phyloP scores from a whole-genome alignment of 2,113 vertebrate species.

The Nyctibius bracteatus region DNA sequence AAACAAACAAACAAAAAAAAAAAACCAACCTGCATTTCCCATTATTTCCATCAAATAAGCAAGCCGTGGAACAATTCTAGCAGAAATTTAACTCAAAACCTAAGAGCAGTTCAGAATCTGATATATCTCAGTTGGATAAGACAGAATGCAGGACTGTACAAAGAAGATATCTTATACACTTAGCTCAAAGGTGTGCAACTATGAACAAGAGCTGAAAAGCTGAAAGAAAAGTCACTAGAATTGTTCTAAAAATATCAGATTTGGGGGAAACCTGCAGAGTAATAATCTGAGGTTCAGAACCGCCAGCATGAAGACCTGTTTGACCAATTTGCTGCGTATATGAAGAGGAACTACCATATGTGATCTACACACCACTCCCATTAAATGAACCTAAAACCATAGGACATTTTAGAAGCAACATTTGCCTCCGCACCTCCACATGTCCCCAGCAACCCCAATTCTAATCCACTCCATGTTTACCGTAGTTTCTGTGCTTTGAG shows the following conservation, averaged over 20 bases:
- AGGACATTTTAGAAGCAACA: not conserved
- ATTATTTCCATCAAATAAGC: not conserved
- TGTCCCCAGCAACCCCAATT: not conserved
- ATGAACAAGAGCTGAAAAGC: not conserved
- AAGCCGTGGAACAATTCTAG: not conserved
- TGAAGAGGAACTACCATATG: too few species aligned
- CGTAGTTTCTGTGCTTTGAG: conserved; percentile 57
- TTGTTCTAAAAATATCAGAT: not conserved
- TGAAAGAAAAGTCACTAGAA: not conserved
- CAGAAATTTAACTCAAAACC: not conserved
- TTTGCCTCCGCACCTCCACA: not conserved
- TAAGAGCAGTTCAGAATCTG: not conserved
- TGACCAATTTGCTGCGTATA: accelerated
- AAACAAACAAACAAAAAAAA: not conserved
- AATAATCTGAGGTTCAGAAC: not conserved
- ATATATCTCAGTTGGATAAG: not conserved
- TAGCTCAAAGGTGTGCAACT: not conserved
- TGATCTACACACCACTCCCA: not conserved
- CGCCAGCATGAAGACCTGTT: not conserved
- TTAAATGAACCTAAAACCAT: not conserved
- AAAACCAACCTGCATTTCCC: not conserved
- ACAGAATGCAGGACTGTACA: not conserved
- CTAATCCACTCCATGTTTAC: conserved; percentile 50
- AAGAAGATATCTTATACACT: not conserved
- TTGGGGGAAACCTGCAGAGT: not conserved